Evolutionary conservation across 2,797 vertebrate genomes (phyloP).

Genomic region (Adelosebastes latens): DNA sequence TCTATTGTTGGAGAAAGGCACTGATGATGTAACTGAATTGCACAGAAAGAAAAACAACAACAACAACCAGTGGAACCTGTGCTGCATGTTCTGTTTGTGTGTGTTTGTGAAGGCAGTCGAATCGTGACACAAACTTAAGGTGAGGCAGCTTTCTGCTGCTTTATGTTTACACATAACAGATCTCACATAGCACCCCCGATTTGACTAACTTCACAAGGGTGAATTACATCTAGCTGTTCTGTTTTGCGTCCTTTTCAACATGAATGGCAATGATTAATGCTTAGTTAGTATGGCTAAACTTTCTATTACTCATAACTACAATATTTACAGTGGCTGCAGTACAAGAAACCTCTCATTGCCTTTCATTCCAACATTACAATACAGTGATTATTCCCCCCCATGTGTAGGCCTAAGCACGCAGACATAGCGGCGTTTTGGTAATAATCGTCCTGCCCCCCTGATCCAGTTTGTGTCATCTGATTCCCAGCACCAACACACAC

Average conservation of each 20-base stretch:
- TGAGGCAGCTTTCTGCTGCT: background rate
- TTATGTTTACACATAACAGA: background rate
- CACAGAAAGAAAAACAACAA: background rate
- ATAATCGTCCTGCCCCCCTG: background rate
- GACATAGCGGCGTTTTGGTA: background rate
- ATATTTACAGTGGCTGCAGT: background rate
- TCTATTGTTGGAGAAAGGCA: slow-evolving; percentile 5
- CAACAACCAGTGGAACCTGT: background rate
- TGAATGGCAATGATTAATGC: background rate
- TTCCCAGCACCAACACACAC: slow-evolving; percentile 21
- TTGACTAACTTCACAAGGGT: background rate
- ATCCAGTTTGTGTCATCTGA: slow-evolving; percentile 30
- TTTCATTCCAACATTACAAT: background rate
- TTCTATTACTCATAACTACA: background rate
- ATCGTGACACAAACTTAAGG: slow-evolving; percentile 24
- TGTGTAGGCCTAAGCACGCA: background rate
- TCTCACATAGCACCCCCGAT: too few species aligned
- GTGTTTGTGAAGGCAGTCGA: background rate
- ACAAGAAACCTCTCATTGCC: background rate
- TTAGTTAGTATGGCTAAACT: background rate
- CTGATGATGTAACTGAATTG: slow-evolving; percentile 22
- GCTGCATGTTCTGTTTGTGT: slow-evolving; percentile 22
- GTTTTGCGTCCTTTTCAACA: background rate
- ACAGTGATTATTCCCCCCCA: background rate
- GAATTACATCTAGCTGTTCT: background rate